Percentiles rank a stretch among this genome's conserved stretches.
phyloP scores from a whole-genome alignment of 2,888 invertebrate genomes.

The Biston betularia region DNA sequence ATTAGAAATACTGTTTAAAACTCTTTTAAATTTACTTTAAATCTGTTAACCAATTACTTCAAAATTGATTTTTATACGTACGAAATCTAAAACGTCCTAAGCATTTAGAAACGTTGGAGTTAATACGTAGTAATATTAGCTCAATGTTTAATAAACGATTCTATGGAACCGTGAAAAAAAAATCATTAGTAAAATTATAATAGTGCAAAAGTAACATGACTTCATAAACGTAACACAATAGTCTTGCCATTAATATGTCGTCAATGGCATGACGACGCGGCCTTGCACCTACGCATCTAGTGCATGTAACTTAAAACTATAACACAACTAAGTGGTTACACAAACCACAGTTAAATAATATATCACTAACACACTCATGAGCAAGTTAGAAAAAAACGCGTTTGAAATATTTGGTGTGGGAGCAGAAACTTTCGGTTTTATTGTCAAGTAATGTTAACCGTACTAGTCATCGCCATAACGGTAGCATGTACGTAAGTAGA shows the following conservation, averaged over 20 bases:
- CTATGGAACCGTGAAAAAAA: too few species aligned
- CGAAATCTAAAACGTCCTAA: too few species aligned
- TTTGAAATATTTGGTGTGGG: conserved; percentile 11
- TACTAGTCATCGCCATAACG: too few species aligned
- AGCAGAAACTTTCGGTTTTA: conserved; percentile 15
- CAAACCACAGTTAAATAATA: conserved; percentile 14
- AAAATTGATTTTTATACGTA: too few species aligned
- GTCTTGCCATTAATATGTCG: conserved; percentile 13
- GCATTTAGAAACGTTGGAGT: too few species aligned
- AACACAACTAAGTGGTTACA: conserved; percentile 4
- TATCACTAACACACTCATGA: neutral
- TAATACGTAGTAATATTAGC: too few species aligned
- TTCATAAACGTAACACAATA: neutral
- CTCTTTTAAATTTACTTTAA: too few species aligned
- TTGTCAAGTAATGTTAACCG: neutral
- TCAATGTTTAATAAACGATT: too few species aligned
- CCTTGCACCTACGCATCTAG: conserved; percentile 31
- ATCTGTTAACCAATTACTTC: too few species aligned
- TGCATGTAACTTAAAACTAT: conserved; percentile 24
- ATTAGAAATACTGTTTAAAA: too few species aligned
- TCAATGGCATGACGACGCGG: conserved; percentile 5
- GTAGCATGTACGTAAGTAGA: too few species aligned
- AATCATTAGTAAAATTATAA: neutral
- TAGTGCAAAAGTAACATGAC: neutral
- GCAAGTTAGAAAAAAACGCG: neutral